Evolutionary conservation across 2,113 vertebrate species (phyloP), one percentile per base, ranked within the genome.

Genomic region (Pollimyrus isidori): DNA sequence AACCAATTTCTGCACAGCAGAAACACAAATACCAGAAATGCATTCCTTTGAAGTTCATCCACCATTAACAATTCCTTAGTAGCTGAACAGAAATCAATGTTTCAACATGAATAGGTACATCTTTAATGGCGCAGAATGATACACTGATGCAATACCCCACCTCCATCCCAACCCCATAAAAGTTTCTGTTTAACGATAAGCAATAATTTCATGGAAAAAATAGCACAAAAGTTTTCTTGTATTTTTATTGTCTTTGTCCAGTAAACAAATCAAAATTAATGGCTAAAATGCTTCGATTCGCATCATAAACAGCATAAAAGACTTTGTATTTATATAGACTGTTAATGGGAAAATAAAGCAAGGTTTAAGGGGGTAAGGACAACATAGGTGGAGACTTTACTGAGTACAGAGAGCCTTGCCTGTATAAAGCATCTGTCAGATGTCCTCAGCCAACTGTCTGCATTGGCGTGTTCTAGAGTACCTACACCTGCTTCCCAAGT

Each of bases 1-100:
- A 13, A 69, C 62, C 62, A 69, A 30, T 69, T 69, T 69, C 62
- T 69, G 62, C 62, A 69, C 62, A 11, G 62, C 62, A 26, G 26
- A 69, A 69, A 69, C 26, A 69, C 62, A 69, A 69, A 69, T 69
- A 30, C n/a, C 62, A 69, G 62, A 69, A 69, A 69, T 46, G 7
- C 62, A 26, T 86, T 86, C 21, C 49, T 86, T 30, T 86, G 84
- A 49, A 86, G 21, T 49, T 86, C 46, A 50, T 86, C 87, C 52
- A 17, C 35, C 87, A 45, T 88, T 35, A 73, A 69, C 65, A 88
- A 65, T 88, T 26, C 52, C 87, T 69, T 65, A 10, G 21, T 88
- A 62, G 30, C 65, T 73, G 56, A 69, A 69, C 87, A 45, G 23
- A 69, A 39, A 88, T 46, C 65, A 39, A 58, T 69, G 23, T 69